These are phyloP conservation scores for Coracopsis vasa DNA, from an alignment of 2,113 vertebrate species.

Conservation along the genomic window DNA sequence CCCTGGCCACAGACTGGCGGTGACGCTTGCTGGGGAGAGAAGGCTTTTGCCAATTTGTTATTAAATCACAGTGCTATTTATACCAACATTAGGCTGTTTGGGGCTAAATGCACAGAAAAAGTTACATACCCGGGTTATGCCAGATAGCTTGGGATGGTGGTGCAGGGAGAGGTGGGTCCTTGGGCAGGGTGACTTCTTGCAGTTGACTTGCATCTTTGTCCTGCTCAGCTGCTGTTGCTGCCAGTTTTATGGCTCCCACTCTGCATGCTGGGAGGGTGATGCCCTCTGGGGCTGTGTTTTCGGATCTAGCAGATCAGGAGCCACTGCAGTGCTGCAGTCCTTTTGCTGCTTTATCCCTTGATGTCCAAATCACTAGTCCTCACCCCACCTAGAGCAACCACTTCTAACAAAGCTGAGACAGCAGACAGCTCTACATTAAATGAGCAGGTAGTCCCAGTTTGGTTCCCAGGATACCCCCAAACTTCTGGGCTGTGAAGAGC, in stretches of 20 bases:
- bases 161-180: background rate
- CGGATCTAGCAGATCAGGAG: background rate
- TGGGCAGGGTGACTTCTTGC: background rate
- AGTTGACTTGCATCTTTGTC: background rate
- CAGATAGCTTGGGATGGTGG: background rate
- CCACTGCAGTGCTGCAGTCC: background rate
- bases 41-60: background rate
- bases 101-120: background rate
- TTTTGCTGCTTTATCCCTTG: background rate
- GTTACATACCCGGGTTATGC: background rate
- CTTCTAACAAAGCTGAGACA: background rate
- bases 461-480: background rate
- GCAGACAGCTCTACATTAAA: background rate
- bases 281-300: background rate
- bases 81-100: background rate
- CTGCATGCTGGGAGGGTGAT: background rate
- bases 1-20: background rate
- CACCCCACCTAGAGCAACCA: background rate
- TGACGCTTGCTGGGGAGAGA: background rate
- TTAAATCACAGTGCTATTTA: background rate
- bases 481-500: background rate
- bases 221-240: background rate
- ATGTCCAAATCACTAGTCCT: fast-evolving
- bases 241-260: background rate
- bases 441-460: background rate